phyloP scores from a whole-genome alignment of 2,888 invertebrate genomes.

The Amiota communis region DNA sequence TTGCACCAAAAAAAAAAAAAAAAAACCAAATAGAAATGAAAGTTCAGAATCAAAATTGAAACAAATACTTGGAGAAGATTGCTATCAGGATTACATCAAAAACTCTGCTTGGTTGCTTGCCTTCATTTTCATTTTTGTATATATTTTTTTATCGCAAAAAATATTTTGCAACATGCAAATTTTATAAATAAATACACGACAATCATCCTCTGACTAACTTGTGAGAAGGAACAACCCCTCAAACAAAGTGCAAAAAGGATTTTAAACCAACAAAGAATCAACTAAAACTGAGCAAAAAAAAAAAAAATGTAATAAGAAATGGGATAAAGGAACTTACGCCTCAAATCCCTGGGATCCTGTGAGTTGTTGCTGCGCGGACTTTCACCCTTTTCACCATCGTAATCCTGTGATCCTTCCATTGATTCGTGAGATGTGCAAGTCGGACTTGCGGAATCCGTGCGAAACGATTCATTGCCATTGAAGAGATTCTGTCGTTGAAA shows the following conservation, averaged over 20 bases:
- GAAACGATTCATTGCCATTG: constrained; percentile 74
- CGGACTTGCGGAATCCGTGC: constrained; percentile 78
- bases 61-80: constrained; percentile 49
- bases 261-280: background rate
- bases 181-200: constrained; percentile 47
- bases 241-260: background rate
- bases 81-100: background rate
- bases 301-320: constrained; percentile 29
- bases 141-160: constrained; percentile 38
- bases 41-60: constrained; percentile 54
- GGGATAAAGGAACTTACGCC: constrained; percentile 75
- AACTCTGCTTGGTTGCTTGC: no score
- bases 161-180: constrained; percentile 57
- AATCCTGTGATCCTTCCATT: constrained; percentile 77
- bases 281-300: constrained; percentile 35
- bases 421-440: constrained; percentile 78
- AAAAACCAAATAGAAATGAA: constrained; percentile 37
- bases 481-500: constrained; percentile 67
- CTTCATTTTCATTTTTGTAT: constrained; percentile 23
- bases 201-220: background rate
- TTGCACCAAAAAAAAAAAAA: constrained; percentile 50
- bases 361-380: constrained; percentile 74
- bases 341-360: constrained; percentile 75
- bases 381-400: constrained; percentile 75
- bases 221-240: constrained; percentile 19